Base-by-base conservation (phyloP, 2,888 invertebrate species). In the Idaea aversata region DNA sequence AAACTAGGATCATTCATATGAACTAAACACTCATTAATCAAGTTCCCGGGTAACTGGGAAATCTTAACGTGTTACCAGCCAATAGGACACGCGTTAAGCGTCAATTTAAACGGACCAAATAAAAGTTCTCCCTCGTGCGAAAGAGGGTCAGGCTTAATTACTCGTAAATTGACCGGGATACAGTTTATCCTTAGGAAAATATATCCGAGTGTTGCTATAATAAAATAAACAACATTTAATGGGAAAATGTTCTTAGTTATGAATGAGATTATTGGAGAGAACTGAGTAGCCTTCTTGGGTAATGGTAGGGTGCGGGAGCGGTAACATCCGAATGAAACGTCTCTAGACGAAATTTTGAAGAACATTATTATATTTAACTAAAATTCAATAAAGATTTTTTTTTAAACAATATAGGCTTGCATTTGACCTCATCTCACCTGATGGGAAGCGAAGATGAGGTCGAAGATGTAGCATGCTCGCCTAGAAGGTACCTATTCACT, bases 81-180 rank as follows among this genome's bases (percentile, higher is more conserved):
- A 89, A 87, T 88, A 80, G 81, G 82, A 87, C 83, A 80, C 78
- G 82, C 85, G 85, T 88, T 86, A 82, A 84, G 80, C 81, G 79
- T 80, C 84, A 77, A 85, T 85, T 84, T 84, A 83, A 82, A 85
- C 81, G 85, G 80, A 78, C 80, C 84, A 84, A 91, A 92, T 92
- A 91, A 92, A 92, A 92, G 82, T 90, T 88, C 87, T 86, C 91
- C 90, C 88, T 81, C 80, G 78, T 79, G 84, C 76, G 86, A 87
- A 89, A 90, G 91, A 93, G 92, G 93, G 92, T 90, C 88, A 87
- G 86, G 78, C 88, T 92, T 92, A 93, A 93, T 93, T 93, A 92
- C 91, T 89, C 92, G 91, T 92, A 90, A 92, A 93, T 92, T 90
- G 92, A 90, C 89, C 87, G 84, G 88, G 86, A 84, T 86, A 83